A percentile compares a stretch with the other conserved stretches of the same genome.
These are phyloP conservation scores for Mya arenaria DNA, from an alignment of 1,140 invertebrate species.

Conservation along the genomic window DNA sequence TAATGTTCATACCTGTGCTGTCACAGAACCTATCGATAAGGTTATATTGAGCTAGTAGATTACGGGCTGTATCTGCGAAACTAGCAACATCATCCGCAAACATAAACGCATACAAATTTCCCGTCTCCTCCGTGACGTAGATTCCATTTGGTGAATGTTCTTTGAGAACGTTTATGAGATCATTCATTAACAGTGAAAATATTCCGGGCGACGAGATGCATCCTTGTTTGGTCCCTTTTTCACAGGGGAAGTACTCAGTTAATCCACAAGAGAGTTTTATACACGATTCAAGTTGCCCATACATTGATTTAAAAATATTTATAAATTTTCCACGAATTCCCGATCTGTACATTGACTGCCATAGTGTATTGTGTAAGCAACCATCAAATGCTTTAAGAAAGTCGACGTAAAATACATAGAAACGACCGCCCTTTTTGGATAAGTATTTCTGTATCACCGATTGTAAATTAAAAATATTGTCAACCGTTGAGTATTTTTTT, in stretches of 20 bases:
- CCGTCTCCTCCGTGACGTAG: not conserved
- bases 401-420: constrained; percentile 37
- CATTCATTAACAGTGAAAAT: constrained; percentile 11
- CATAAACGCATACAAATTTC: constrained; percentile 19
- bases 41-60: constrained; percentile 11
- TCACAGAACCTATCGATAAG: not conserved
- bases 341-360: not conserved
- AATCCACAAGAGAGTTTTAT: not conserved
- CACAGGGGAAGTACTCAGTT: constrained; percentile 15
- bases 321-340: constrained; percentile 10
- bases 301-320: constrained; percentile 23
- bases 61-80: constrained; percentile 1
- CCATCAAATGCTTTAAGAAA: constrained; percentile 39
- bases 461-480: constrained; percentile 46
- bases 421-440: not conserved
- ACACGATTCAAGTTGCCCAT: constrained; percentile 2
- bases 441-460: constrained; percentile 40
- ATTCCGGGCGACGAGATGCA: not conserved
- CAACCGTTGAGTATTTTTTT: constrained; percentile 5
- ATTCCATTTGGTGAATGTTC: not conserved
- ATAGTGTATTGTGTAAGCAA: constrained; percentile 2
- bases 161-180: not conserved
- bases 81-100: constrained; percentile 23
- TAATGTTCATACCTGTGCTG: constrained; percentile 13
- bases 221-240: constrained; percentile 12